Evolutionary conservation across 2,888 invertebrate genomes (phyloP), one percentile per base, ranked within the genome.

Genomic region (Synergus gifuensis): DNA sequence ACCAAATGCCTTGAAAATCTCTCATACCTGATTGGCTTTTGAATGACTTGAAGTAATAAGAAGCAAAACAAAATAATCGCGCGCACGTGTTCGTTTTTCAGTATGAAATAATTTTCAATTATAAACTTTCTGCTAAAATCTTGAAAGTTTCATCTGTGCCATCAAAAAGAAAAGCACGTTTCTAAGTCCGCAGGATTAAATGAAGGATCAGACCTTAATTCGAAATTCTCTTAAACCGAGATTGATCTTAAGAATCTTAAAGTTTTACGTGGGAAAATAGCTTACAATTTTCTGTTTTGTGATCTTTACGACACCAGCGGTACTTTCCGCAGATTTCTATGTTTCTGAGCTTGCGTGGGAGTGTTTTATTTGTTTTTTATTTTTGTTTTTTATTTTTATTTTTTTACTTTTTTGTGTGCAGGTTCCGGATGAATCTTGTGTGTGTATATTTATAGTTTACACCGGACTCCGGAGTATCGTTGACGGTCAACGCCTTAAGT

Each of bases 201-300:
- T 18, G 54, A 36, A 58, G 49, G 73, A 62, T 62, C 22, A 16
- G 11, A 73, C 54, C 36, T 54, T 36, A 36, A 54, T 73, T 54
- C n/a, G 4, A 36, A 73, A 54, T 73, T 73, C 73, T 73, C 73
- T 73, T 73, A 54, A 73, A 73, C 49, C 54, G 11, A 73, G 36
- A 73, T 73, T 73, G 54, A 58, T 73, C 73, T 54, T 36, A 54
- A 73, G 73, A 36, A 73, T 14, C 54, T 73, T 73, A 40, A 73
- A 54, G 73, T 73, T 73, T 54, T 36, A 36, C 73, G 69, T 28
- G n/a, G 28, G 54, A 36, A 73, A 40, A 73, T 18, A 73, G 54
- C n/a, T 73, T 54, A 12, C 54, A 18, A 49, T 49, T 49, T 69
- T 69, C 69, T 69, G 16, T 69, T 69, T 46, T 54, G n/a, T 36